These are phyloP conservation scores for Drosophila prostipennis DNA, from an alignment of 2,888 invertebrate species.

Conservation along the genomic window DNA sequence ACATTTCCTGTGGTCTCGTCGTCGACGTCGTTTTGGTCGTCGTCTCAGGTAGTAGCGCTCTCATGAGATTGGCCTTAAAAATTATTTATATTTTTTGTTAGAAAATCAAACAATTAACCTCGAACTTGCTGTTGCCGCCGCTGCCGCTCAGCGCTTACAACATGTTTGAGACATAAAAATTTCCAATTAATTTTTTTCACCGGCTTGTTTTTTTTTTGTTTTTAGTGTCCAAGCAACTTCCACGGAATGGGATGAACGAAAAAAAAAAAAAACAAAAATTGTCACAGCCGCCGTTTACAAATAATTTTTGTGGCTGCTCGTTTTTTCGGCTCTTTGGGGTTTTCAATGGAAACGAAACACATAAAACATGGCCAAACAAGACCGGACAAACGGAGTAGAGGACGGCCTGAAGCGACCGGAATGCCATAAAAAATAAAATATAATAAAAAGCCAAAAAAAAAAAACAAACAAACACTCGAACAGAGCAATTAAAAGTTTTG, in stretches of 20 bases:
- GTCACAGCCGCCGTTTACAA: conserved; percentile 77
- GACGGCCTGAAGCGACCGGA: conserved; percentile 20
- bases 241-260: conserved; percentile 58
- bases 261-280: conserved; percentile 61
- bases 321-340: conserved; percentile 73
- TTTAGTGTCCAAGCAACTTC: conserved; percentile 63
- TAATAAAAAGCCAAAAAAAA: conserved; percentile 14
- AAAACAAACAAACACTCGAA: conserved; percentile 34
- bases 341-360: conserved; percentile 79
- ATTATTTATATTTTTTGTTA: conserved; percentile 62
- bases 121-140: conserved; percentile 61
- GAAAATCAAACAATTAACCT: conserved; percentile 80
- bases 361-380: conserved; percentile 73
- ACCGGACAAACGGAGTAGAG: conserved; percentile 39
- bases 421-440: conserved; percentile 64
- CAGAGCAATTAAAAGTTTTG: conserved; percentile 70
- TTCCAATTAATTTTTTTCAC: conserved; percentile 74
- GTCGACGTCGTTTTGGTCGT: background rate
- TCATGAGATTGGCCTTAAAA: conserved; percentile 68
- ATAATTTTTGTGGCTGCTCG: conserved; percentile 66
- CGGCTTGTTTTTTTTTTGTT: conserved; percentile 49
- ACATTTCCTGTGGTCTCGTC: conserved; percentile 69
- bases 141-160: conserved; percentile 60
- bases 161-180: conserved; percentile 79
- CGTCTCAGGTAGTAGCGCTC: conserved; percentile 62